Evolutionary conservation across 2,888 invertebrate genomes (phyloP), one percentile per base, ranked within the genome.

Genomic region (Agonopterix arenella): DNA sequence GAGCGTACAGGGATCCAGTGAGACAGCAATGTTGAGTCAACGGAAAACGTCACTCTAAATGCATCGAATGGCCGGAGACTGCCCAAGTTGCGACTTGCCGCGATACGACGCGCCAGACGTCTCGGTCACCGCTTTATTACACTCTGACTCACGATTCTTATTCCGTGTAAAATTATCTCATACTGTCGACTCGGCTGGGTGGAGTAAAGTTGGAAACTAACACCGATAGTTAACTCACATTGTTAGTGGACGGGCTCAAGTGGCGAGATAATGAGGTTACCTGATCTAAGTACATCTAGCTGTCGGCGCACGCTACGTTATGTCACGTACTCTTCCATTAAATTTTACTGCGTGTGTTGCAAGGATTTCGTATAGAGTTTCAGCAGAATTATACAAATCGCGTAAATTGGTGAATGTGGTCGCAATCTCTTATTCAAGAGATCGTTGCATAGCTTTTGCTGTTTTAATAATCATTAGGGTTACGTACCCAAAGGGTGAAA

Each of bases 71-170:
- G 59, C 44, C 51, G 10, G 55, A 50, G 44, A 40, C 49, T 16
- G 45, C 9, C 51, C 16, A 28, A 41, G 47, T 11, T 13, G 47
- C 38, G 41, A 46, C 7, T 10, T 40, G 47, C 28, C 4, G 28
- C 28, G 28, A 28, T 28, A 28, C 28, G 28, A 11, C 57, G 54
- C 53, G 59, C 62, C 63, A 66, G 67, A 64, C 69, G 65, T 63
- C 61, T 64, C 67, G 66, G 66, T 66, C 67, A 61, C 62, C 58
- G 65, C 58, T 64, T 66, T 61, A 61, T 59, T 59, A 66, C 66
- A 66, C 18, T 10, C 41, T 47, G 41, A 41, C 41, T 47, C 41
- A 40, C 5, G 40, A 4, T 40, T n/a, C n/a, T 40, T 40, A n/a
- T 40, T 40, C 10, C 9, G n/a, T 40, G 40, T 40, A 3, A 40